Evolutionary conservation across 2,888 invertebrate genomes (phyloP).

Genomic region (Apodemia zela): DNA sequence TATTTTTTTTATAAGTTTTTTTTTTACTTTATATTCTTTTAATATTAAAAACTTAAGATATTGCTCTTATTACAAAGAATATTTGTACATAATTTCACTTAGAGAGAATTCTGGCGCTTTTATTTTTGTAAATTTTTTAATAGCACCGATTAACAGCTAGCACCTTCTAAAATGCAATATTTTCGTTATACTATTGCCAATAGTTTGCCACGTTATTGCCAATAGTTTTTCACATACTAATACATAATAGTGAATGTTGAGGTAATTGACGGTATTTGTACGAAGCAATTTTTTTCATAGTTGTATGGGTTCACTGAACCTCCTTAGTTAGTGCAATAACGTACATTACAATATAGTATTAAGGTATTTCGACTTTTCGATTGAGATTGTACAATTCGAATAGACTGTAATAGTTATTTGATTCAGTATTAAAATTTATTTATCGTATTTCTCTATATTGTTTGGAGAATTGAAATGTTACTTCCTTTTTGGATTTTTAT

Average conservation of each 20-base stretch:
- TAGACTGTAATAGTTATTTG: conserved; percentile 65
- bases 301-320: conserved; percentile 26
- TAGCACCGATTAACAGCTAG: too few relatives aligned
- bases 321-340: conserved; percentile 66
- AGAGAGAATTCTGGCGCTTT: too few relatives aligned
- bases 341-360: conserved; percentile 38
- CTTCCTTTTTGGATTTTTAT: conserved; percentile 73
- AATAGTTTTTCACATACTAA: background rate
- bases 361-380: conserved; percentile 65
- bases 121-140: too few relatives aligned
- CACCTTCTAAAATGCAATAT: background rate
- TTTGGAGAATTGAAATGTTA: conserved; percentile 63
- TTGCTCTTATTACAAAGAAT: too few relatives aligned
- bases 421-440: conserved; percentile 38
- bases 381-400: conserved; percentile 73
- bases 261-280: conserved; percentile 1
- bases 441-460: conserved; percentile 45
- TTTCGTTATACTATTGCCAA: background rate
- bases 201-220: background rate
- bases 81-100: too few relatives aligned
- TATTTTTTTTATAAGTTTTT: too few relatives aligned
- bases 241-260: background rate
- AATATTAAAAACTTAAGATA: too few relatives aligned
- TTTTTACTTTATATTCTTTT: too few relatives aligned
- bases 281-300: conserved; percentile 11